Base-by-base conservation (phyloP, 2,113 vertebrate genomes). In the Eulemur macaco region DNA sequence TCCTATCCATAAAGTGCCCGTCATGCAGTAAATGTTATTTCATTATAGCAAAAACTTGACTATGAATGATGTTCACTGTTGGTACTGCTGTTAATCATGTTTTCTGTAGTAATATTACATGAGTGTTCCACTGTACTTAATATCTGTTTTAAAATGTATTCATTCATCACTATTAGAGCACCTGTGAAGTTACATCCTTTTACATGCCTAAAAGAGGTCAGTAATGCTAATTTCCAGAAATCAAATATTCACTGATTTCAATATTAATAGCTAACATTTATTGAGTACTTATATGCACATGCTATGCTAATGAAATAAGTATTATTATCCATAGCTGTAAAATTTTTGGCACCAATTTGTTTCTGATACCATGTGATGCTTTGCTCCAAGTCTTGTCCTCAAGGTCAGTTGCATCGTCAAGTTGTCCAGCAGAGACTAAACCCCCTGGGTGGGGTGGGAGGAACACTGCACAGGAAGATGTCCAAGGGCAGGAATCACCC, bases 191-290 rank as follows among this genome's bases (percentile, higher is more conserved):
- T 3, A 31, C 13, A 0, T 86, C 39, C 82, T 85, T 71, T 81
- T 45, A 45, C 13, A 50, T 23, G 54, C 54, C 74, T 80, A 42
- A 80, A 95, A 80, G 52, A 89, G 34, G 77, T 42, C 66, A 80
- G 8, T 20, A 63, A 18, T 85, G 50, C n/a, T 96, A 34, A 84
- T 69, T 60, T 84, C 54, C 64, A 95, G 56, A 96, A 92, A 27
- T 78, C 69, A 77, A 47, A 78, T 76, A 68, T 37, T 66, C 54
- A 39, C 54, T 50, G 31, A 88, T 91, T 78, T 77, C 71, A 80
- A 39, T 68, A 80, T n/a, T 78, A 47, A 95, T 25, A 83, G 68
- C 68, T 96, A 84, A 81, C 12, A 6, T 60, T 47, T 68, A 69
- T 3, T 60, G 27, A 84, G 17, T 45, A 63, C 34, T 64, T 92